Evolutionary conservation across 2,113 vertebrate genomes (phyloP).

Genomic region (Catharus bicknelli): DNA sequence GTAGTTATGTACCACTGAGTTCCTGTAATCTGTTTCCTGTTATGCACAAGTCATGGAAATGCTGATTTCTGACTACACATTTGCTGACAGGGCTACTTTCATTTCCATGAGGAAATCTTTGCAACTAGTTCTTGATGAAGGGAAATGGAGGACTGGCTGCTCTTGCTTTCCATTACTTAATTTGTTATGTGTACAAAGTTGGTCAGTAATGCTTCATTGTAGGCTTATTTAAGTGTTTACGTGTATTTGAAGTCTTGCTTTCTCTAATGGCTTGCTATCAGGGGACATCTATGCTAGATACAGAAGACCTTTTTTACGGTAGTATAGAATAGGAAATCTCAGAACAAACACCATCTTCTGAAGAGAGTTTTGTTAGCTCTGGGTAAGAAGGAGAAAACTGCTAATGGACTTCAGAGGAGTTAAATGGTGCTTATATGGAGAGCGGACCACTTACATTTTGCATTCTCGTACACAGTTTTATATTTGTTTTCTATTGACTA

Average conservation of each 20-base stretch:
- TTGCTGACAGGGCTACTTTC: conserved; percentile 63
- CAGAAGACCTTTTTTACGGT: not conserved
- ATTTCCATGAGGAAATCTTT: conserved; percentile 50
- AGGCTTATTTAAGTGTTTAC: not conserved
- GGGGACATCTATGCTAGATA: not conserved
- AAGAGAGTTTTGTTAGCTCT: not conserved
- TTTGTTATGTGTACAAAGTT: not conserved
- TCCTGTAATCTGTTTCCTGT: conserved; percentile 71
- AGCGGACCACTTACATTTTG: not conserved
- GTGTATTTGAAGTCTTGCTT: not conserved
- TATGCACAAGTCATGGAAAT: conserved; percentile 59
- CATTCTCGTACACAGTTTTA: not conserved
- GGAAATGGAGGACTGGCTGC: not conserved
- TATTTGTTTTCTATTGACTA: not conserved
- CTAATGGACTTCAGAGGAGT: not conserved
- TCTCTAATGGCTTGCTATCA: not conserved
- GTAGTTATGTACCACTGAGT: conserved; percentile 32
- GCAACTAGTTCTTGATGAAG: not conserved
- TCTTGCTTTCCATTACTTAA: not conserved
- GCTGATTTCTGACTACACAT: conserved; percentile 38
- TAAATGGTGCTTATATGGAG: not conserved
- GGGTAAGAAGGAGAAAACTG: not conserved
- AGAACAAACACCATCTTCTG: not conserved
- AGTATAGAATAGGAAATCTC: not conserved
- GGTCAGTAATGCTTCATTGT: not conserved